Conservation (phyloP, 2,888 invertebrate species). For the Heliconius erato region DNA sequence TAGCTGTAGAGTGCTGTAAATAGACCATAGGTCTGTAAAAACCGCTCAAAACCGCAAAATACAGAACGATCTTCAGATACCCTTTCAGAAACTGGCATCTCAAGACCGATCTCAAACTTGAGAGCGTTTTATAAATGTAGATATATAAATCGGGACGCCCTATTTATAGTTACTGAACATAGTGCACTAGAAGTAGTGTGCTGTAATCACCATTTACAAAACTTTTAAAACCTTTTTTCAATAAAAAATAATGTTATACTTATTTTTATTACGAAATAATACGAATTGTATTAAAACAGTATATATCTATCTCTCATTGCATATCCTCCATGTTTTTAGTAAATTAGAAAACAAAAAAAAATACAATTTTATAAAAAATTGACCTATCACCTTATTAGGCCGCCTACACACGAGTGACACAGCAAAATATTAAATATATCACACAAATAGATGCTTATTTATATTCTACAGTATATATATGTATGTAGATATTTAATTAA, state of each 20-base stretch:
- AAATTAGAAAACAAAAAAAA: background rate
- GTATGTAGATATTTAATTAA: background rate
- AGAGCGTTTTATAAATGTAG: too few relatives aligned
- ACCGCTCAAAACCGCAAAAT: background rate
- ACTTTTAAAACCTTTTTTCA: background rate
- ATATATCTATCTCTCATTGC: background rate
- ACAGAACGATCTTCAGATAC: too few relatives aligned
- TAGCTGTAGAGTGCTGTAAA: background rate
- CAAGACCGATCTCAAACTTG: too few relatives aligned
- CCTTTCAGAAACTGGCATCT: too few relatives aligned
- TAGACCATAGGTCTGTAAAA: background rate
- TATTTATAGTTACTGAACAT: background rate
- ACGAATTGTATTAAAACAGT: background rate
- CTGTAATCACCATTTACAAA: background rate
- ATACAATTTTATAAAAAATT: background rate
- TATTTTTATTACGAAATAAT: background rate
- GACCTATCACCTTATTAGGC: constrained; percentile 8
- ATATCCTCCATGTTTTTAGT: background rate
- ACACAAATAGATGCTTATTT: constrained; percentile 21
- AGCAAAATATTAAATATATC: constrained; percentile 28
- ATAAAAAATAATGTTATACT: background rate
- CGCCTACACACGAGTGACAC: constrained; percentile 8
- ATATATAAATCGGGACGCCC: too few relatives aligned
- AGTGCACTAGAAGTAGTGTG: background rate
- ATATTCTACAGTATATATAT: constrained; percentile 21